A percentile compares a stretch with the other conserved stretches of the same genome.
phyloP scores from a whole-genome alignment of 2,888 invertebrate species.

The Pollenia amentaria region DNA sequence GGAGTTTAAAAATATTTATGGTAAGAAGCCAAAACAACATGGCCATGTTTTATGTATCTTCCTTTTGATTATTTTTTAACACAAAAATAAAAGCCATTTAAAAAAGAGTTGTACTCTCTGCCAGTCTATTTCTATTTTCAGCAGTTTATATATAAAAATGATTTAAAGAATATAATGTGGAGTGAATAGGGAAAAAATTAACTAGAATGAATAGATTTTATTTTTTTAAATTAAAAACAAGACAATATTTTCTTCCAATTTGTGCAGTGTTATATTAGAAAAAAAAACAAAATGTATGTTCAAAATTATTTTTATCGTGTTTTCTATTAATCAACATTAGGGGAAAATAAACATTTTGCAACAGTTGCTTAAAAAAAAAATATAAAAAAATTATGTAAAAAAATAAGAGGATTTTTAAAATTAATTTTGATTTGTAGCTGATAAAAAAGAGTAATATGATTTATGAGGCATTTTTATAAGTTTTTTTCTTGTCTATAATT shows the following conservation, averaged over 20 bases:
- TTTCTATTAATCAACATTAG: conserved; percentile 59
- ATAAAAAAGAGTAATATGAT: neutral
- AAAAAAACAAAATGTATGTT: neutral
- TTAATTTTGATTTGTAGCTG: neutral
- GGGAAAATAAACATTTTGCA: conserved; percentile 42
- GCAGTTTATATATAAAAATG: conserved; percentile 13
- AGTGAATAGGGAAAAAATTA: conserved; percentile 36
- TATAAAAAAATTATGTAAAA: neutral
- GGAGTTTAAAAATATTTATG: conserved; percentile 74
- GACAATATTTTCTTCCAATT: conserved; percentile 19
- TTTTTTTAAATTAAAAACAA: conserved; percentile 18
- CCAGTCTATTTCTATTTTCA: conserved; percentile 60
- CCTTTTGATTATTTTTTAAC: conserved; percentile 5
- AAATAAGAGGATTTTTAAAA: neutral
- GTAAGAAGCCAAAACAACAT: conserved; percentile 70
- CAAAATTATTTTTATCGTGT: conserved; percentile 52
- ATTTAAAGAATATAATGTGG: conserved; percentile 39
- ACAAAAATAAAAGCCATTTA: conserved; percentile 40
- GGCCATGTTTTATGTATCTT: conserved; percentile 64
- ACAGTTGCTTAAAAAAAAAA: conserved; percentile 44
- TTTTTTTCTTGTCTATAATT: too few relatives aligned
- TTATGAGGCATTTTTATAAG: neutral
- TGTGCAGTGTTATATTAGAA: neutral
- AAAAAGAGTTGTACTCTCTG: conserved; percentile 63
- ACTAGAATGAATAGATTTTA: conserved; percentile 27